phyloP scores from a whole-genome alignment of 2,888 invertebrate species.

The Hermaeophaga mercurialis region DNA sequence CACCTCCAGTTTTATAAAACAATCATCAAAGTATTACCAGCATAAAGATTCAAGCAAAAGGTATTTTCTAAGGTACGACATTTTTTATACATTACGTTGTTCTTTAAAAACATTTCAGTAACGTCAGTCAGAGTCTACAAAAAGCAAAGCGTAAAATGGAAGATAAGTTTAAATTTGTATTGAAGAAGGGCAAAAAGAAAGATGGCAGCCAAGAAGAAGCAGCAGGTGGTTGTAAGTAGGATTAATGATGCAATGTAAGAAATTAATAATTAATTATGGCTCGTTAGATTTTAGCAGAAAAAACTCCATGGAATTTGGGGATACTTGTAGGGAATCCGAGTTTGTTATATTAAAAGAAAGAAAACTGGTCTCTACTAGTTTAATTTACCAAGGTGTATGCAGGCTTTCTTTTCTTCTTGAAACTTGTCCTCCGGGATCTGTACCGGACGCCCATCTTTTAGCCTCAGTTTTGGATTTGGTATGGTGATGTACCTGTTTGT shows the following conservation, averaged over 20 bases:
- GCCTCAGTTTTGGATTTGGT: slow-evolving; percentile 94
- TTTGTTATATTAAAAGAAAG: slow-evolving; percentile 88
- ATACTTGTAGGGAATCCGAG: slow-evolving; percentile 82
- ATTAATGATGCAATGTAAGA: too few relatives aligned
- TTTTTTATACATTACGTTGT: not conserved
- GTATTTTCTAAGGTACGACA: not conserved
- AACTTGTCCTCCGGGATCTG: slow-evolving; percentile 92
- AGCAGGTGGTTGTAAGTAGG: slow-evolving; percentile 71
- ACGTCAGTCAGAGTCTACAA: slow-evolving; percentile 71
- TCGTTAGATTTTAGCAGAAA: slow-evolving; percentile 72
- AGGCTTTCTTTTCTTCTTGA: slow-evolving; percentile 92
- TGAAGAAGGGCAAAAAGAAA: slow-evolving; percentile 87
- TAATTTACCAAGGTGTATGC: slow-evolving; percentile 86
- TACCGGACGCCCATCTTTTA: slow-evolving; percentile 95
- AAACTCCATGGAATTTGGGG: slow-evolving; percentile 82
- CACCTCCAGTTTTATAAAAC: slow-evolving; percentile 57
- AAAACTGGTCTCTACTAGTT: slow-evolving; percentile 77
- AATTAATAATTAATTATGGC: not conserved
- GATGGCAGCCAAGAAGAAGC: slow-evolving; percentile 87
- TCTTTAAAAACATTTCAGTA: too few relatives aligned
- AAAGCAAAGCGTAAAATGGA: slow-evolving; percentile 89
- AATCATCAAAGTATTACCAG: slow-evolving; percentile 59
- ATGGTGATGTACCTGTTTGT: too few relatives aligned
- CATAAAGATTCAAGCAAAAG: slow-evolving; percentile 38
- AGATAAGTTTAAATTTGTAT: slow-evolving; percentile 82